Evolutionary conservation across 2,797 vertebrate species (phyloP).

Genomic region (Melopsittacus undulatus): DNA sequence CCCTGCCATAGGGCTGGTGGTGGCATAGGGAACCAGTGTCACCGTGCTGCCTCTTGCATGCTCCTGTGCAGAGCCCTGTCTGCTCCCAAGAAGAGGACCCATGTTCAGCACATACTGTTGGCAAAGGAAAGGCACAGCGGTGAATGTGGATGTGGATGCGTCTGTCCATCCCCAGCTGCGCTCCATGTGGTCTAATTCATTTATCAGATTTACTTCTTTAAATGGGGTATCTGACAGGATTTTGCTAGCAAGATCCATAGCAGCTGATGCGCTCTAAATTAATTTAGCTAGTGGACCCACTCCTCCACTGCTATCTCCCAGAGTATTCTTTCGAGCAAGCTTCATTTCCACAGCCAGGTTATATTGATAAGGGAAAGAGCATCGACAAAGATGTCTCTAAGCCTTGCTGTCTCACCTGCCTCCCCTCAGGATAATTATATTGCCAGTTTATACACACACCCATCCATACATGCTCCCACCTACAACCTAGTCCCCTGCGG

Average conservation of each 20-base stretch:
- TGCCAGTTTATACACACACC: background rate
- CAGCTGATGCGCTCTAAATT: conserved; percentile 25
- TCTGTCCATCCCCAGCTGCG: background rate
- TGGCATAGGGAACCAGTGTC: background rate
- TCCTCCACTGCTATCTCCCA: background rate
- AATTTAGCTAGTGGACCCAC: background rate
- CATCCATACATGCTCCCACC: background rate
- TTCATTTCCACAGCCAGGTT: conserved; percentile 62
- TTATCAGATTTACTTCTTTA: conserved; percentile 56
- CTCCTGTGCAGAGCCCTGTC: background rate
- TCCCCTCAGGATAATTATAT: background rate
- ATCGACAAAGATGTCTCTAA: conserved; percentile 21
- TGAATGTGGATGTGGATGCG: background rate
- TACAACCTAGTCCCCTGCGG: background rate
- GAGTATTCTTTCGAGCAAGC: conserved; percentile 17
- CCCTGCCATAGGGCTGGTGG: background rate
- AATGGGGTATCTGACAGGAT: conserved; percentile 37
- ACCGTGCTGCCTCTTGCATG: background rate
- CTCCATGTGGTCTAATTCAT: conserved; percentile 46
- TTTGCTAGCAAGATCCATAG: conserved; percentile 15
- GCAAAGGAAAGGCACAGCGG: background rate
- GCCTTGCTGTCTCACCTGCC: conserved; percentile 37
- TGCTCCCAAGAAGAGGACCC: background rate
- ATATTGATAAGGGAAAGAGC: conserved; percentile 11
- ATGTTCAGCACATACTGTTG: background rate